Conservation (phyloP, 2,888 invertebrate genomes). For the Eudasyphora cyanicolor region DNA sequence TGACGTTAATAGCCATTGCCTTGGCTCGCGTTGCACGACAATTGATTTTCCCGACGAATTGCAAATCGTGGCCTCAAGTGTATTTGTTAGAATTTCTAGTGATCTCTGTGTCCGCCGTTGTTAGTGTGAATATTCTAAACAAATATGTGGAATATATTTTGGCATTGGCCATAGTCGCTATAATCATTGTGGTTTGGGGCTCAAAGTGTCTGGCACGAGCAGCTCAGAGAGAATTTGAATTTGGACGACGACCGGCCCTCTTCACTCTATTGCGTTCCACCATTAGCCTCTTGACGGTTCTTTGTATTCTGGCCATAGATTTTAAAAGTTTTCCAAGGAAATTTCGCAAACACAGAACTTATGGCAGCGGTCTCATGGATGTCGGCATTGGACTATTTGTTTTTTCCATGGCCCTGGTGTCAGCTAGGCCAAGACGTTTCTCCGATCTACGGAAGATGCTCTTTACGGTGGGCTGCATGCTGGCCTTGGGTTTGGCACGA, state of each 20-base stretch:
- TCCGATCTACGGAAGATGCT: constrained; percentile 69
- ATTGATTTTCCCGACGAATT: background rate
- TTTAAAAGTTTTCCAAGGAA: constrained; percentile 91
- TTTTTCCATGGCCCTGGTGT: constrained; percentile 88
- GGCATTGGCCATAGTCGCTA: constrained; percentile 35
- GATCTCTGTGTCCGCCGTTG: constrained; percentile 82
- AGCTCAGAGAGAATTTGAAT: constrained; percentile 64
- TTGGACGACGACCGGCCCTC: constrained; percentile 77
- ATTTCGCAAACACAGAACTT: constrained; percentile 92
- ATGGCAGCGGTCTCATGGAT: constrained; percentile 96
- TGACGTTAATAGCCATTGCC: constrained; percentile 65
- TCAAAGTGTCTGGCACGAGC: constrained; percentile 58
- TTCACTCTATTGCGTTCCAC: constrained; percentile 87
- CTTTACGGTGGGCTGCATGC: constrained; percentile 78
- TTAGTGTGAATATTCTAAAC: constrained; percentile 82
- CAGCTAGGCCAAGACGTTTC: constrained; percentile 79
- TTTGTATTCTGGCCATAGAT: constrained; percentile 96
- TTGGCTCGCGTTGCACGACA: constrained; percentile 66
- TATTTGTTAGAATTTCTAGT: constrained; percentile 82
- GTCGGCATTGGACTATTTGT: constrained; percentile 95
- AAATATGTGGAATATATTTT: constrained; percentile 73
- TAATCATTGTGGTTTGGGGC: constrained; percentile 44
- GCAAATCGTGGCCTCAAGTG: background rate
- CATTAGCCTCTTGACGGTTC: constrained; percentile 86
- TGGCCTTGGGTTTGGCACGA: constrained; percentile 84